Base-by-base conservation (phyloP, 1,140 invertebrate species). In the Patella vulgata region DNA sequence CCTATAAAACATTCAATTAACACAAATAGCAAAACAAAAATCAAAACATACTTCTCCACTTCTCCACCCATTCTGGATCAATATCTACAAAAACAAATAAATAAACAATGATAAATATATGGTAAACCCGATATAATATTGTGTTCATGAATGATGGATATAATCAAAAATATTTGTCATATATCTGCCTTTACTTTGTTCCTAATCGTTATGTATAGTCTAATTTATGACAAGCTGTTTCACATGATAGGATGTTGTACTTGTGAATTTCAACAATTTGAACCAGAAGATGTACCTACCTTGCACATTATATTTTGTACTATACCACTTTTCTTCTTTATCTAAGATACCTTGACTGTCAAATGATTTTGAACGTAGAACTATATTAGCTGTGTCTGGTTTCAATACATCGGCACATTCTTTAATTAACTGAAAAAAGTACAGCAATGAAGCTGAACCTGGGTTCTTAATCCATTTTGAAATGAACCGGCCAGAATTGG, bases 301-400 rank as follows among this genome's bases (percentile, higher is more conserved):
- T 53, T 58, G 43, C 6, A 73, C 62, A 36, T 53, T 36, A 50
- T 79, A 79, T 40, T 70, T 61, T 8, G 78, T 77, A 21, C 74
- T 64, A 60, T 68, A 83, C 79, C 78, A 84, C 23, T 65, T 66
- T 65, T 84, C 82, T 46, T 66, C 63, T 36, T 63, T 30, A 47
- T 69, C 54, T 54, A 75, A 81, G 28, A 73, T 40, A 14, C 60
- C 57, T 19, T 23, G 25, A 14, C 63, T 59, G 27, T 74, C 73
- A 63, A 77, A 75, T 31, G 57, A 54, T 53, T 74, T 79, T 0
- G 81, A 77, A 25, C 73, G 60, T 23, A 84, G 12, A 27, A 74
- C 74, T 5, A 84, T 72, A 60, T 83, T 82, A 44, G 74, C 75
- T 40, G 66, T 70, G 17, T 71, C 63, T 48, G 80, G 79, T 6